These are phyloP conservation scores for Synergus itoensis DNA, from an alignment of 2,888 invertebrate species.

Conservation along the genomic window DNA sequence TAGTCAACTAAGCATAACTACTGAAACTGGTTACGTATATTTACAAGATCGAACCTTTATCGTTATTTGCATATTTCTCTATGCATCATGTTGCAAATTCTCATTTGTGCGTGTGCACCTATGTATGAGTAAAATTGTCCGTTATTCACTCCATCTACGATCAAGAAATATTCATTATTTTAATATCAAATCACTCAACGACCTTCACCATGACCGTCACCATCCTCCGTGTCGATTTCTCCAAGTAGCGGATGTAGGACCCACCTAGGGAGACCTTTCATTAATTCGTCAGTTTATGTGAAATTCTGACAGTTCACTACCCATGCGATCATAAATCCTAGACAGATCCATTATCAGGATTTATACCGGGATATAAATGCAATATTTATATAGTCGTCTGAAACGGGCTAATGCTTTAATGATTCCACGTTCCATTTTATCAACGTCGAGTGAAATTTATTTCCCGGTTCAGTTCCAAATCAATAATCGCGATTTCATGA, in stretches of 20 bases:
- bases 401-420: conserved; percentile 26
- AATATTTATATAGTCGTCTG: conserved; percentile 18
- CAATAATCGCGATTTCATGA: conserved; percentile 27
- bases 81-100: conserved; percentile 6
- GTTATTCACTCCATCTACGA: background rate
- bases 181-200: conserved; percentile 4
- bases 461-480: background rate
- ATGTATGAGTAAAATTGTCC: background rate
- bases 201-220: conserved; percentile 31
- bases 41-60: conserved; percentile 49
- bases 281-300: background rate
- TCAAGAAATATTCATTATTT: conserved; percentile 10
- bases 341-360: conserved; percentile 2
- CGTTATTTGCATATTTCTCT: background rate
- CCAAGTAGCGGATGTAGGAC: background rate
- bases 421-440: conserved; percentile 30
- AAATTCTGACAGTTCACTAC: background rate
- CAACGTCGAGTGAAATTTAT: conserved; percentile 34
- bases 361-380: conserved; percentile 16
- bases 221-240: conserved; percentile 22
- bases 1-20: conserved; percentile 67
- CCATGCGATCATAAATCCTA: conserved; percentile 34
- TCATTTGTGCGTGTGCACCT: background rate
- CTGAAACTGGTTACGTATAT: conserved; percentile 56
- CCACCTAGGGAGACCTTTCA: conserved; percentile 1